Percentiles rank a stretch among this genome's conserved stretches.
phyloP scores from a whole-genome alignment of 2,797 vertebrate species.

The Varecia variegata region DNA sequence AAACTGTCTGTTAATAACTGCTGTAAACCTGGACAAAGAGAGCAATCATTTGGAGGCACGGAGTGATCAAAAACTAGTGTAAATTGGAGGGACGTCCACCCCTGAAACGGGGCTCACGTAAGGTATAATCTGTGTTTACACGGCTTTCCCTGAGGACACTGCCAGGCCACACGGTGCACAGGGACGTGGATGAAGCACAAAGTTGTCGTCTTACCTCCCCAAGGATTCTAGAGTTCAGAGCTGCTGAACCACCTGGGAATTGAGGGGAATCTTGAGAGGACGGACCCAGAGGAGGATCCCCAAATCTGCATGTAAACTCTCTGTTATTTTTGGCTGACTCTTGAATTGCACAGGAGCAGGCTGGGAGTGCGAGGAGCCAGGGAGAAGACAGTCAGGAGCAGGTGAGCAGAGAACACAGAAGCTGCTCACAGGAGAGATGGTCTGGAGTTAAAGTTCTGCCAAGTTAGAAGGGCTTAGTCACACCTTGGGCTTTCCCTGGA shows the following conservation, averaged over 20 bases:
- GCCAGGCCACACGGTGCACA: accelerated
- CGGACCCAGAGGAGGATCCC: not conserved
- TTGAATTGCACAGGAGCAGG: not conserved
- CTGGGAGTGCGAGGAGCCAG: accelerated
- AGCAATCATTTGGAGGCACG: not conserved
- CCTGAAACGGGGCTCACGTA: accelerated
- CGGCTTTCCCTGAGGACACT: accelerated
- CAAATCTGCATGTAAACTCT: not conserved
- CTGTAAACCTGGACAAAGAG: not conserved
- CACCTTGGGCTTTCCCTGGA: too few species aligned
- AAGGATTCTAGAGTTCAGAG: not conserved
- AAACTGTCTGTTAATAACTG: not conserved
- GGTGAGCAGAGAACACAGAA: too few species aligned
- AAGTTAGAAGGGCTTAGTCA: not conserved
- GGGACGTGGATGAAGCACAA: too few species aligned
- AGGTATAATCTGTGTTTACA: too few species aligned
- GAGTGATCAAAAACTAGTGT: not conserved
- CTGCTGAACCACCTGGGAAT: not conserved
- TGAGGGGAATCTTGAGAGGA: too few species aligned
- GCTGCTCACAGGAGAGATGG: not conserved
- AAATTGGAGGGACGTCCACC: too few species aligned
- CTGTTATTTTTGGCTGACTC: too few species aligned
- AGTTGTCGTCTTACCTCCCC: not conserved
- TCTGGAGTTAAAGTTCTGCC: too few species aligned
- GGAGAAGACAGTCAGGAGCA: too few species aligned